These are phyloP conservation scores for Clusia tigrina DNA, from an alignment of 2,888 invertebrate species.

Conservation along the genomic window DNA sequence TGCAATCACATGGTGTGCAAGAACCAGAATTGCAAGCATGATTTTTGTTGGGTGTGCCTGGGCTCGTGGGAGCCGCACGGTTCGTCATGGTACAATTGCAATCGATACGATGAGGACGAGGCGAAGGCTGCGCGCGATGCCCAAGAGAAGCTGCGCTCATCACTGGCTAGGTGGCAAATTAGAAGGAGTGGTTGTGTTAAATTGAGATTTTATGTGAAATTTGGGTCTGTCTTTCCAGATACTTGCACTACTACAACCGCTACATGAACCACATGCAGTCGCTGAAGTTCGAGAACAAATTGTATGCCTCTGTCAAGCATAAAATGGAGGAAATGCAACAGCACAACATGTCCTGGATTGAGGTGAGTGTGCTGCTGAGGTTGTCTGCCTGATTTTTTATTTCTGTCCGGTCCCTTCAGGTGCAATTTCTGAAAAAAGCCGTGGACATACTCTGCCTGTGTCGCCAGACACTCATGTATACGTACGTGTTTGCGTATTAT, in stretches of 20 bases:
- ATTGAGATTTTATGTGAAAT: not conserved
- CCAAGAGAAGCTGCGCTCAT: conserved; percentile 92
- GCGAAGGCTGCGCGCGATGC: conserved; percentile 96
- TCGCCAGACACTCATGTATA: conserved; percentile 98
- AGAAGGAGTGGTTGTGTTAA: not conserved
- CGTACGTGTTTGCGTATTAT: conserved; percentile 99
- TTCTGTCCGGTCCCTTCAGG: conserved; percentile 66
- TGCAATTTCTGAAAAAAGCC: conserved; percentile 97
- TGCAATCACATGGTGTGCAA: conserved; percentile 99
- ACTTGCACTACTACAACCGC: conserved; percentile 97
- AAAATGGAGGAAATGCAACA: conserved; percentile 99
- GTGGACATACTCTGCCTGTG: conserved; percentile 97
- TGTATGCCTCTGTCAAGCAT: conserved; percentile 93
- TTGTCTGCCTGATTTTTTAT: not conserved
- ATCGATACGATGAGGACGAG: conserved; percentile 96
- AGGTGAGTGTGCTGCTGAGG: conserved; percentile 67
- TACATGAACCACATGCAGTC: conserved; percentile 99
- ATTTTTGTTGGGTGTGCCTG: conserved; percentile 99
- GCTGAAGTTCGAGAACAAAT: conserved; percentile 95
- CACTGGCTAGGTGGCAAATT: conserved; percentile 71
- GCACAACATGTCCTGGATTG: conserved; percentile 99
- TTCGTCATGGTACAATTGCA: conserved; percentile 98
- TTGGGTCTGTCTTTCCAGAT: conserved; percentile 68
- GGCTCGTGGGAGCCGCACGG: conserved; percentile 99
- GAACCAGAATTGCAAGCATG: conserved; percentile 96